Evolutionary conservation across 2,888 invertebrate species (phyloP), one percentile per base, ranked within the genome.

Genomic region (Dynastes hyllus): DNA sequence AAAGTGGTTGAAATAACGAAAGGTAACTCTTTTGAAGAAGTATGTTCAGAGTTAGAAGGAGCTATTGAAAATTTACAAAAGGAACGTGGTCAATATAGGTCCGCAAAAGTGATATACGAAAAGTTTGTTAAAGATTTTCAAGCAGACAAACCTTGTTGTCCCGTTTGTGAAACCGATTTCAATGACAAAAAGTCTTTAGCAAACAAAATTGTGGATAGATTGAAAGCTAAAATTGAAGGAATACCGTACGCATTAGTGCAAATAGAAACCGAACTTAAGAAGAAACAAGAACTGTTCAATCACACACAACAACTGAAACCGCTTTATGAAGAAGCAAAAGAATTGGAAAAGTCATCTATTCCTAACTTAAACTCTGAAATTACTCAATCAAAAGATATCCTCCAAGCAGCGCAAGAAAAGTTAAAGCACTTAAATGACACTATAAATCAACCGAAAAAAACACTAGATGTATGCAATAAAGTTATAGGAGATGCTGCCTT

Each of bases 401-500:
- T 73, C 3, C 55, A 58, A 6, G 40, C 8, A 1, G 66, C 67
- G 8, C 37, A 78, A 65, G 50, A 61, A 63, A 88, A 89, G 53
- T 88, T 91, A 13, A 91, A 92, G 83, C 87, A 89, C 82, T 90
- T 80, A 22, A 73, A 76, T 13, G 40, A 79, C 3, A 65, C 76
- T 3, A 51, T 79, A 63, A 51, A 53, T 16, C 70, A 71, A 4
- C 80, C 80, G 5, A 61, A 76, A 61, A 86, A 87, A 79, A 90
- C 91, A 83, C 87, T 91, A 75, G 87, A 88, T 9, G 87, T 90
- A 76, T 92, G 91, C 29, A 91, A 91, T 79, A 87, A 90, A 80
- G 91, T 97, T 81, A 91, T 94, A 78, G 93, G 93, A 1, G 96
- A 97, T 86, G 93, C 96, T 88, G 92, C 94, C 0, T 88, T 95